Percentiles rank a stretch among this genome's conserved stretches.
Evolutionary conservation across 2,797 vertebrate genomes (phyloP).

Genomic region (Cynodonichthys magdalenae): DNA sequence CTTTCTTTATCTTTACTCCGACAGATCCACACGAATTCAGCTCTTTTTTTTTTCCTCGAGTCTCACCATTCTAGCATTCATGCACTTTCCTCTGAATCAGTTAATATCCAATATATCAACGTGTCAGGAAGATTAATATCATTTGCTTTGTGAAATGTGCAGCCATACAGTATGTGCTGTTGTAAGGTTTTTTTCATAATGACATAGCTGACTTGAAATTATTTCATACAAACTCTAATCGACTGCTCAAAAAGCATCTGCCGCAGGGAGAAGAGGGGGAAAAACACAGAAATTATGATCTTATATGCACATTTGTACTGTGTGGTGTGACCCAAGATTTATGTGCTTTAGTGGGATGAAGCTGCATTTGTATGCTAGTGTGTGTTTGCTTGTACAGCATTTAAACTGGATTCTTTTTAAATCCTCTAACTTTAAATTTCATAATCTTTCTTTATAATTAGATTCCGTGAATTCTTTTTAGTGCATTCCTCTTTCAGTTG

Average conservation of each 20-base stretch:
- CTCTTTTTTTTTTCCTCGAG: slow-evolving; percentile 41
- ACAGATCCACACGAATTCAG: slow-evolving; percentile 62
- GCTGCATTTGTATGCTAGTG: slow-evolving; percentile 3
- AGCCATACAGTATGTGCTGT: slow-evolving; percentile 32
- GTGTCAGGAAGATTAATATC: slow-evolving; percentile 68
- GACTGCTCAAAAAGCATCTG: slow-evolving; percentile 42
- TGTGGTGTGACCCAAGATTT: slow-evolving; percentile 5
- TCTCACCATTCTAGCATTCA: slow-evolving; percentile 47
- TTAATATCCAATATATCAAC: slow-evolving; percentile 63
- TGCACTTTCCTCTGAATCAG: slow-evolving; percentile 46
- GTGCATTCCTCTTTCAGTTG: slow-evolving; percentile 26
- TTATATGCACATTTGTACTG: slow-evolving; percentile 23
- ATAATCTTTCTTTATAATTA: too few species aligned
- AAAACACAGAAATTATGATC: slow-evolving; percentile 34
- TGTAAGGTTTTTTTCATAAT: slow-evolving; percentile 43
- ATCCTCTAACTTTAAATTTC: too few species aligned
- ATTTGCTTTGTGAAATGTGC: slow-evolving; percentile 49
- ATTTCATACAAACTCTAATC: slow-evolving; percentile 58
- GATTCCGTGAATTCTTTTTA: background rate
- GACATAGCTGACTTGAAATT: slow-evolving; percentile 52
- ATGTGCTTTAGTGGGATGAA: slow-evolving; percentile 18
- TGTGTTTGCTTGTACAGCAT: background rate
- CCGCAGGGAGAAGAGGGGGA: slow-evolving; percentile 17
- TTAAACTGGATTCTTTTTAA: background rate
- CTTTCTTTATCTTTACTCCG: slow-evolving; percentile 72